A percentile compares a stretch with the other conserved stretches of the same genome.
These are phyloP conservation scores for Dimorphilus gyrociliatus DNA, from an alignment of 2,888 invertebrate genomes.

Conservation along the genomic window DNA sequence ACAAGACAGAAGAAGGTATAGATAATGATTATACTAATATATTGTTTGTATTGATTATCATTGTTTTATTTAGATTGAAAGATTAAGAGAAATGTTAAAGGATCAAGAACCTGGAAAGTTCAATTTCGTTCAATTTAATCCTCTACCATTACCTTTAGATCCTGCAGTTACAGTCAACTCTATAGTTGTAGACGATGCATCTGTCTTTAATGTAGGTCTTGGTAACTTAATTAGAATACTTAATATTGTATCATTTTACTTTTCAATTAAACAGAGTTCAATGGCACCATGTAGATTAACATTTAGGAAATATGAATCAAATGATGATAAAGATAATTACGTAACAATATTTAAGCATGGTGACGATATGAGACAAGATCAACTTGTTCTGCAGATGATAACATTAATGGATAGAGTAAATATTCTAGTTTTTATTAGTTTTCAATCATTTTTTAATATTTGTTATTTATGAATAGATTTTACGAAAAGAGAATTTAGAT, in stretches of 20 bases:
- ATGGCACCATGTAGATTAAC: slow-evolving; percentile 83
- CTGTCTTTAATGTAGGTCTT: slow-evolving; percentile 56
- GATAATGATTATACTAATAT: background rate
- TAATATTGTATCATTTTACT: background rate
- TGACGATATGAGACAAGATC: slow-evolving; percentile 91
- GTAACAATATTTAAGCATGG: slow-evolving; percentile 94
- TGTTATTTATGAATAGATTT: slow-evolving; percentile 42
- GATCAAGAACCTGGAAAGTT: slow-evolving; percentile 43
- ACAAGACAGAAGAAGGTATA: no score
- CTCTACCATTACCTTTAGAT: slow-evolving; percentile 82
- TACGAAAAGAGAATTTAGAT: slow-evolving; percentile 85
- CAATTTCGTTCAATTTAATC: slow-evolving; percentile 65
- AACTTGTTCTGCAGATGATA: slow-evolving; percentile 90
- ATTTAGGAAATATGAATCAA: slow-evolving; percentile 60
- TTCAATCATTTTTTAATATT: background rate
- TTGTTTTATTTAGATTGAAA: slow-evolving; percentile 47
- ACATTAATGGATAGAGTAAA: slow-evolving; percentile 74
- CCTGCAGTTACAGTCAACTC: slow-evolving; percentile 74
- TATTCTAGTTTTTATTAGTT: background rate
- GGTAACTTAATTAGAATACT: background rate
- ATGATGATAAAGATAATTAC: slow-evolving; percentile 59
- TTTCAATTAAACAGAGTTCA: slow-evolving; percentile 46
- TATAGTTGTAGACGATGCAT: slow-evolving; percentile 59
- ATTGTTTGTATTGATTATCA: background rate
- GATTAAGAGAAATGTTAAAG: slow-evolving; percentile 60